These are phyloP conservation scores for Scelioninae gen. 1 DNA, from an alignment of 2,888 invertebrate genomes.

Conservation along the genomic window DNA sequence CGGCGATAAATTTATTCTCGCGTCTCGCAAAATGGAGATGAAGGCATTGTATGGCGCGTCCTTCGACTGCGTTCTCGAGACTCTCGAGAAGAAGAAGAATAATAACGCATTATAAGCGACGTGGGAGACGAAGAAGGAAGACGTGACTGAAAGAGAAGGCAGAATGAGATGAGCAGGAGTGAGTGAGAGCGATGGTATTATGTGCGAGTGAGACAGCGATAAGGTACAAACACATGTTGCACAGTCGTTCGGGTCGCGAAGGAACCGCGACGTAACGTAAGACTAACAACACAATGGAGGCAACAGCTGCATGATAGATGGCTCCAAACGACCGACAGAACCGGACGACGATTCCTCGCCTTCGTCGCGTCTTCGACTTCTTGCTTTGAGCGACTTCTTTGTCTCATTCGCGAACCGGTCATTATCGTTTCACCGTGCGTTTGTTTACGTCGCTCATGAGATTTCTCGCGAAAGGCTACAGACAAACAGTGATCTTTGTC, in stretches of 20 bases:
- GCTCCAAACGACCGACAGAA: conserved; percentile 76
- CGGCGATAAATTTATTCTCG: conserved; percentile 76
- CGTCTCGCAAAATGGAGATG: conserved; percentile 76
- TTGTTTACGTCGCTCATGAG: conserved; percentile 50
- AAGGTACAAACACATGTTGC: conserved; percentile 83
- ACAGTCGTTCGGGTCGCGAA: conserved; percentile 77
- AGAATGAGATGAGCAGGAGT: conserved; percentile 49
- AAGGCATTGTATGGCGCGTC: conserved; percentile 76
- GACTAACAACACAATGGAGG: conserved; percentile 84
- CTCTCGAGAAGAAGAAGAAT: conserved; percentile 74
- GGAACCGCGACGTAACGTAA: conserved; percentile 81
- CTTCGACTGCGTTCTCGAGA: conserved; percentile 73
- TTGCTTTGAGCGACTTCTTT: conserved; percentile 75
- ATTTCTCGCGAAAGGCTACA: conserved; percentile 11
- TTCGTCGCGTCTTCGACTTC: conserved; percentile 66
- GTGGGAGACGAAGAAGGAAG: conserved; percentile 48
- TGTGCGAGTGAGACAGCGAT: conserved; percentile 68
- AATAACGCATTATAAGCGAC: conserved; percentile 75
- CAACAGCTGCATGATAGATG: conserved; percentile 83
- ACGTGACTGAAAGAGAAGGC: conserved; percentile 45
- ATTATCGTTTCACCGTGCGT: conserved; percentile 76
- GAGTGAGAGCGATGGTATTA: conserved; percentile 68
- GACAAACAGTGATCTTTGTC: neutral
- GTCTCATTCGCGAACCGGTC: conserved; percentile 78
- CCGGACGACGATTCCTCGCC: conserved; percentile 67